phyloP scores from a whole-genome alignment of 2,888 invertebrate species.

The Sicus ferrugineus region DNA sequence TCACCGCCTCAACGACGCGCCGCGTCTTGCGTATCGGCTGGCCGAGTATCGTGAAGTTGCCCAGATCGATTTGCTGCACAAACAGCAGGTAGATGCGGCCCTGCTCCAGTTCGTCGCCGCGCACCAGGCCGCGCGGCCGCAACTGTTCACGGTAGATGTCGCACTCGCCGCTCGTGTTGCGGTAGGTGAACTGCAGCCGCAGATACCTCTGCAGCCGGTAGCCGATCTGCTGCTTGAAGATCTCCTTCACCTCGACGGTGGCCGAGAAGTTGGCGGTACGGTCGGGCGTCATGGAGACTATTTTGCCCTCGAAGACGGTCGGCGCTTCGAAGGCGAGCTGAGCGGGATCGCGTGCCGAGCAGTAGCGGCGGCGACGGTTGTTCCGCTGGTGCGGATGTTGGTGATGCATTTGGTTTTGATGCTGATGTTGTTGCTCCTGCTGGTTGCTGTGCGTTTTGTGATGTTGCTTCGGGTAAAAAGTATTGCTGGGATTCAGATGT shows the following conservation, averaged over 20 bases:
- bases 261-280: slow-evolving; percentile 71
- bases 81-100: slow-evolving; percentile 62
- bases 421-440: slow-evolving; percentile 42
- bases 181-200: slow-evolving; percentile 61
- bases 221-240: slow-evolving; percentile 70
- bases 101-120: slow-evolving; percentile 61
- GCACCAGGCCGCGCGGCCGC: slow-evolving; percentile 58
- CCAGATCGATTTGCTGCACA: slow-evolving; percentile 62
- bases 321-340: slow-evolving; percentile 72
- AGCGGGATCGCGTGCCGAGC: slow-evolving; percentile 71
- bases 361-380: slow-evolving; percentile 63
- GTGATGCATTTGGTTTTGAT: slow-evolving; percentile 36
- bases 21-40: slow-evolving; percentile 61
- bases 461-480: slow-evolving; percentile 16
- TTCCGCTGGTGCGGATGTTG: slow-evolving; percentile 47
- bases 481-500: slow-evolving; percentile 29
- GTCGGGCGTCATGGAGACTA: slow-evolving; percentile 70
- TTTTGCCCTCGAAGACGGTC: slow-evolving; percentile 74
- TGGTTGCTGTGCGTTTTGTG: slow-evolving; percentile 37
- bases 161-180: slow-evolving; percentile 61
- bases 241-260: slow-evolving; percentile 72
- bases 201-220: slow-evolving; percentile 57
- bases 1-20: slow-evolving; percentile 58
- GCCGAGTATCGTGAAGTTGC: slow-evolving; percentile 64
- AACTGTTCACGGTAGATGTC: slow-evolving; percentile 64